Evolutionary conservation across 2,113 vertebrate genomes (phyloP).

Genomic region (Scytalopus superciliaris): DNA sequence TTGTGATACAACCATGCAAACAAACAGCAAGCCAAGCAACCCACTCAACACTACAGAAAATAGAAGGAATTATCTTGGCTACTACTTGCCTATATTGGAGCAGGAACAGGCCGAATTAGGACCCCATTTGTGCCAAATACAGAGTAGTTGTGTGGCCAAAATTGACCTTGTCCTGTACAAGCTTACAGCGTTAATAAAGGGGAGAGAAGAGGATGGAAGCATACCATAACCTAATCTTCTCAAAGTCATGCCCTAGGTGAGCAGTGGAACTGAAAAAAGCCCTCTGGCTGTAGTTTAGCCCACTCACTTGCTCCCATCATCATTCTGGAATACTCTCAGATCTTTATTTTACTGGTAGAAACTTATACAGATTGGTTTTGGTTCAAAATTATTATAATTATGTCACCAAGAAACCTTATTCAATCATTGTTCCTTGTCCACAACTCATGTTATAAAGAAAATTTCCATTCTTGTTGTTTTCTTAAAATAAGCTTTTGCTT

Average conservation of each 20-base stretch:
- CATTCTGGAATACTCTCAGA: not conserved
- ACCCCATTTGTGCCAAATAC: not conserved
- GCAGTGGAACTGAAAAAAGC: not conserved
- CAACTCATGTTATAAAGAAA: not conserved
- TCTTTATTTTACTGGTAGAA: not conserved
- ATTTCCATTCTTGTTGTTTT: not conserved
- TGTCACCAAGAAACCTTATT: not conserved
- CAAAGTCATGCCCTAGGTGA: not conserved
- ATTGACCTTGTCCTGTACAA: not conserved
- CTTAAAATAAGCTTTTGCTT: not conserved
- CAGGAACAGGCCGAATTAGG: not conserved
- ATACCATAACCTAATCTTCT: not conserved
- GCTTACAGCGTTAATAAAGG: accelerated
- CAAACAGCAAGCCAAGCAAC: not conserved
- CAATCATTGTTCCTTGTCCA: not conserved
- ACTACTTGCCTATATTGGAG: not conserved
- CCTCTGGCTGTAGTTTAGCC: not conserved
- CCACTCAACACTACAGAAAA: not conserved
- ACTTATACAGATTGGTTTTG: accelerated
- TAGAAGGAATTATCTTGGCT: not conserved
- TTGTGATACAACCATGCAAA: not conserved
- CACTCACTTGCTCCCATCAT: not conserved
- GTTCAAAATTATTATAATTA: not conserved
- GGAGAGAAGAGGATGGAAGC: not conserved
- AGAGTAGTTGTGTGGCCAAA: not conserved